A percentile compares a stretch with the other conserved stretches of the same genome.
Evolutionary conservation across 2,797 vertebrate species (phyloP).

Genomic region (Pseudochirops cupreus): DNA sequence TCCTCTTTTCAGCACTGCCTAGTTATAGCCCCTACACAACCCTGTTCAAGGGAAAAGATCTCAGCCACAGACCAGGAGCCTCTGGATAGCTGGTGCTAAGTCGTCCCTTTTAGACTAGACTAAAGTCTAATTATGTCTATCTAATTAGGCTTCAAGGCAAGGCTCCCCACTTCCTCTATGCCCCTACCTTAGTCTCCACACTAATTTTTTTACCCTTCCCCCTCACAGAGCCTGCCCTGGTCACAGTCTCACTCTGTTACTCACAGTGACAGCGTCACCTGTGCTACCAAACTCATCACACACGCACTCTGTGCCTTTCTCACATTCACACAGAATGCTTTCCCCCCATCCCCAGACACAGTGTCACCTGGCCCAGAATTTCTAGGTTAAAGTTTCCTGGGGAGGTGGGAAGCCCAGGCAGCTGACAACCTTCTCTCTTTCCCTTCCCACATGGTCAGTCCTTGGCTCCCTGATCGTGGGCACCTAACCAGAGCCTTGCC

Average conservation of each 20-base stretch:
- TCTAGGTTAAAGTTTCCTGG: not conserved
- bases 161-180: not conserved
- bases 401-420: not conserved
- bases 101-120: not conserved
- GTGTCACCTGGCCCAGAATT: not conserved
- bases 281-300: not conserved
- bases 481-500: not conserved
- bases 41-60: not conserved
- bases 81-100: not conserved
- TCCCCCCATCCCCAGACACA: not conserved
- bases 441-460: not conserved
- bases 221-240: not conserved
- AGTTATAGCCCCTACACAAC: not conserved
- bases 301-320: not conserved
- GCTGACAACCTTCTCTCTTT: not conserved
- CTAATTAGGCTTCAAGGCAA: not conserved
- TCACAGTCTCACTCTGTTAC: not conserved
- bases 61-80: not conserved
- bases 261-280: not conserved
- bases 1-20: not conserved
- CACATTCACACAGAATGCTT: not conserved
- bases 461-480: not conserved
- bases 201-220: not conserved
- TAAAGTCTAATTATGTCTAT: not conserved
- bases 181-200: not conserved